Conservation (phyloP, 1,140 invertebrate genomes). For the Zaprionus ornatus region DNA sequence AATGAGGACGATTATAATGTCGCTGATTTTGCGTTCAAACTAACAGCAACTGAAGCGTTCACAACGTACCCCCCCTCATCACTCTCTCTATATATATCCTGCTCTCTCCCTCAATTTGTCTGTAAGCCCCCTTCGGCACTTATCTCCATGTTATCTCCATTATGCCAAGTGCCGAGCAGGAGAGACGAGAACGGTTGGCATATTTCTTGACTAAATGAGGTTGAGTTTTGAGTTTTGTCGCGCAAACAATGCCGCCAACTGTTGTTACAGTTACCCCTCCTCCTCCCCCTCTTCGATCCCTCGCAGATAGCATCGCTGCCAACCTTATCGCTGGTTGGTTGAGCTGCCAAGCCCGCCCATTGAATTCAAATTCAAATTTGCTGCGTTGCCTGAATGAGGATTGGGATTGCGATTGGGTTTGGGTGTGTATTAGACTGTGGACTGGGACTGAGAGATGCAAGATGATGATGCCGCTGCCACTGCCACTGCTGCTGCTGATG, state of each 20-base stretch:
- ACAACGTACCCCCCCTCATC: neutral
- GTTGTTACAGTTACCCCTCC: conserved; percentile 3
- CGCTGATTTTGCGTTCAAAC: conserved; percentile 79
- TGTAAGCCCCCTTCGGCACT: neutral
- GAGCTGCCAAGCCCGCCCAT: conserved; percentile 42
- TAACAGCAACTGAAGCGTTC: conserved; percentile 68
- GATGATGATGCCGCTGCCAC: conserved; percentile 19
- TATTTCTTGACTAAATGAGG: conserved; percentile 77
- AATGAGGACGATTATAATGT: conserved; percentile 82
- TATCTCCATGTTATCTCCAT: conserved; percentile 47
- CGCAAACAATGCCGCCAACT: conserved; percentile 70
- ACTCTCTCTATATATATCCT: neutral
- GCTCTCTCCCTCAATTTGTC: neutral
- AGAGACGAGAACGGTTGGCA: conserved; percentile 55
- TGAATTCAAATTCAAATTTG: conserved; percentile 67
- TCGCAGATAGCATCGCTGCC: neutral
- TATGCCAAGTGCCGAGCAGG: conserved; percentile 67
- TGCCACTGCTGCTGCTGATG: conserved; percentile 44
- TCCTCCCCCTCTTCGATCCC: neutral
- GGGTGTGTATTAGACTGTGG: conserved; percentile 5
- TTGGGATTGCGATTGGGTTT: conserved; percentile 14
- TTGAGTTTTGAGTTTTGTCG: conserved; percentile 69
- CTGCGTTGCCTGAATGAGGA: conserved; percentile 48
- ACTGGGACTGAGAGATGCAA: conserved; percentile 2
- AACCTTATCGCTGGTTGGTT: conserved; percentile 17